phyloP scores from a whole-genome alignment of 2,797 vertebrate genomes.

The Toxotes lorentzi region DNA sequence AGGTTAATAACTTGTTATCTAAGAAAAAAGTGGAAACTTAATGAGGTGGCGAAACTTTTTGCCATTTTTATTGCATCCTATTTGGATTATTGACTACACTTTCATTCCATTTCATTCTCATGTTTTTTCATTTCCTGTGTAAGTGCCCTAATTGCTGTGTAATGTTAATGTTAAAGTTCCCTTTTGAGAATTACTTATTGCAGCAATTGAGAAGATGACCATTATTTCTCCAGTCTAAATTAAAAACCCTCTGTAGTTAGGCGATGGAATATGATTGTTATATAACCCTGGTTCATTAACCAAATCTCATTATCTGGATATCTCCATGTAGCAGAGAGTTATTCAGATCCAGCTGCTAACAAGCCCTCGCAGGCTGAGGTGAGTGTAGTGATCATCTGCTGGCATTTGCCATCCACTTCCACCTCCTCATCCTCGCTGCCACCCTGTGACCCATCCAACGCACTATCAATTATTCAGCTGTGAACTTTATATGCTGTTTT shows the following conservation, averaged over 20 bases:
- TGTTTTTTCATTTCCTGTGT: constrained; percentile 19
- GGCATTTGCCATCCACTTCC: constrained; percentile 72
- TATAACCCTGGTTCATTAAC: constrained; percentile 73
- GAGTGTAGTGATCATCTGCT: constrained; percentile 68
- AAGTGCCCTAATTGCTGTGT: constrained; percentile 50
- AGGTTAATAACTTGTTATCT: constrained; percentile 27
- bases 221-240: constrained; percentile 71
- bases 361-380: constrained; percentile 71
- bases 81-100: constrained; percentile 25
- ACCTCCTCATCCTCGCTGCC: constrained; percentile 67
- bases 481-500: constrained; percentile 82
- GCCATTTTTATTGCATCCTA: not conserved
- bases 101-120: constrained; percentile 19
- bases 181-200: constrained; percentile 63
- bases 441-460: constrained; percentile 72
- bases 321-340: constrained; percentile 57
- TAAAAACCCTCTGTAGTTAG: constrained; percentile 69
- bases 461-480: constrained; percentile 84
- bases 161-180: constrained; percentile 41
- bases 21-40: not conserved
- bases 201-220: constrained; percentile 46
- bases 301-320: constrained; percentile 74
- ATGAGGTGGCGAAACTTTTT: not conserved
- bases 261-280: constrained; percentile 64
- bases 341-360: constrained; percentile 70